Evolutionary conservation across 2,797 vertebrate genomes (phyloP), one percentile per base, ranked within the genome.

Genomic region (Pangasius djambal): DNA sequence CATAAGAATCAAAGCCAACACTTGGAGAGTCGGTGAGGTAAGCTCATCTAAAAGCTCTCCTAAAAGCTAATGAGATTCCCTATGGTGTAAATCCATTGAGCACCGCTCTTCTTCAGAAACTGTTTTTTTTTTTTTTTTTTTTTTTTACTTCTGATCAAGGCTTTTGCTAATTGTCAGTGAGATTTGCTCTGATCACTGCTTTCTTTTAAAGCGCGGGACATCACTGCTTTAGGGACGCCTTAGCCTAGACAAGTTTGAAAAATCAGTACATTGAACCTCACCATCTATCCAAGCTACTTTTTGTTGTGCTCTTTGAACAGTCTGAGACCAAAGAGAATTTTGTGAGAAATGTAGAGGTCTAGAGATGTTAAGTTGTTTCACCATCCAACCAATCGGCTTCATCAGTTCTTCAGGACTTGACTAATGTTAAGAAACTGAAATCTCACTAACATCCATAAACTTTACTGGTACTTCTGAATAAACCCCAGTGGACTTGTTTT

Each of bases 71-170:
- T 89, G 83, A 86, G 93, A 93, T 44, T 85, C 87, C 89, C 85
- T 34, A 37, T 74, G 87, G 81, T 65, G 44, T 40, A 52, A 79
- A 89, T 65, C 91, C 92, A 90, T 85, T 34, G 91, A 92, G 90
- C 91, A 87, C n/a, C 75, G 92, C 89, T 92, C 92, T 92, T 93
- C 93, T 94, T 92, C 93, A 92, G 94, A 93, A 93, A 94, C 92
- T 92, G 87, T 94, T 94, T 95, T 96, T 93, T 81, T 81, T 50
- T 94, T 94, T 95, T 96, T 93, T 81, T 81, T 50, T 88, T 94
- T 94, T 95, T 95, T 94, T 37, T 22, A n/a, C 93, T 91, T 44
- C 70, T 95, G 94, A 96, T 96, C 94, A 95, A 95, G 94, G 91
- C 55, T 12, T 59, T 6, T 89, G 91, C 90, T 95, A 94, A 95